Evolutionary conservation across 2,797 vertebrate species (phyloP).

Genomic region (Florisuga fusca): DNA sequence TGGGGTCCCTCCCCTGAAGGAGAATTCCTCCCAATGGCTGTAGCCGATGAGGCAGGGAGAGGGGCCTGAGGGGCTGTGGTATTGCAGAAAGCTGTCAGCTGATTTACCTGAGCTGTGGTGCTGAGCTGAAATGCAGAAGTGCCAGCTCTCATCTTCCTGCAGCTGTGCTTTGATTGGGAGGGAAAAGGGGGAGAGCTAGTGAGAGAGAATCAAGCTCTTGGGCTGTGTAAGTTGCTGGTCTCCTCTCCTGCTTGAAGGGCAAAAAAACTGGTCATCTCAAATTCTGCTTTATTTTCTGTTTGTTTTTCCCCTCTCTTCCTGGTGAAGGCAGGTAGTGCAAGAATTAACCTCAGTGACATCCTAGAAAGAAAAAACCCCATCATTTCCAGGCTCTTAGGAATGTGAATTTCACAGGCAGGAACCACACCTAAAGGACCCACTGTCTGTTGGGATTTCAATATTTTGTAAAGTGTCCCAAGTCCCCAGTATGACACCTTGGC

Average conservation of each 20-base stretch:
- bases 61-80: not conserved
- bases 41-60: not conserved
- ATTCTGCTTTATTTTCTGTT: not conserved
- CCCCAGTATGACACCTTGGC: not conserved
- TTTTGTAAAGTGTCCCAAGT: not conserved
- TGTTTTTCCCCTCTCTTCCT: not conserved
- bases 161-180: not conserved
- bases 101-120: not conserved
- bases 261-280: not conserved
- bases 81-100: not conserved
- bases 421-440: not conserved
- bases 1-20: not conserved
- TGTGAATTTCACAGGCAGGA: not conserved
- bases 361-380: not conserved
- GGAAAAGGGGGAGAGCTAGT: fast-evolving
- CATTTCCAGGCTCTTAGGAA: not conserved
- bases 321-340: not conserved
- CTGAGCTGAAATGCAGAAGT: not conserved
- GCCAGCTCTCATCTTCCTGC: not conserved
- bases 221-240: not conserved
- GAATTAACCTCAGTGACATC: not conserved
- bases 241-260: not conserved
- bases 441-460: not conserved
- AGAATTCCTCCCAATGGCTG: not conserved
- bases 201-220: not conserved